These are phyloP conservation scores for Crossocerus cetratus DNA, from an alignment of 2,888 invertebrate species.

Conservation along the genomic window DNA sequence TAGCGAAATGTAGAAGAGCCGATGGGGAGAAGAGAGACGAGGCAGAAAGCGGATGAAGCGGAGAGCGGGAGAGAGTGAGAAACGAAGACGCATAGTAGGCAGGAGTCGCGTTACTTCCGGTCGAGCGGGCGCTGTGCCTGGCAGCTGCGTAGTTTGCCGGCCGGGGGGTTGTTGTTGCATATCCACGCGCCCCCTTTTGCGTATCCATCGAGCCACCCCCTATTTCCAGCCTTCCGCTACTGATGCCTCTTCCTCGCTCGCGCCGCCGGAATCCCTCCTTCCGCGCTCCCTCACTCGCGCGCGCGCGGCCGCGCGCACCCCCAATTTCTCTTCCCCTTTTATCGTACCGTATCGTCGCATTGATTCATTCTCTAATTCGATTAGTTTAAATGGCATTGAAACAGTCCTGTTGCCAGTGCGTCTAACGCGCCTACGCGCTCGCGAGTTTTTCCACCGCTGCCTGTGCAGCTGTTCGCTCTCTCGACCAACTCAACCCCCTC, in stretches of 20 bases:
- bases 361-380: conserved; percentile 79
- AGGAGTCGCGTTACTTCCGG: conserved; percentile 77
- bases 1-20: not conserved
- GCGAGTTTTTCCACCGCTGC: conserved; percentile 23
- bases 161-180: conserved; percentile 65
- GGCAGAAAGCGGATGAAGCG: conserved; percentile 32
- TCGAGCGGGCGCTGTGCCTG: conserved; percentile 76
- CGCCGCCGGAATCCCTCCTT: conserved; percentile 9
- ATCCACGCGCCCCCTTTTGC: conserved; percentile 71
- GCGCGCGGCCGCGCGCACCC: conserved; percentile 20
- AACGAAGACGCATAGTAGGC: conserved; percentile 74
- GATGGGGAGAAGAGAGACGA: conserved; percentile 7
- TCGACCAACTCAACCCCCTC: conserved; percentile 5
- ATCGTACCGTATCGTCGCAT: conserved; percentile 72
- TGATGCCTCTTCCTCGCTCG: conserved; percentile 35
- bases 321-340: conserved; percentile 56
- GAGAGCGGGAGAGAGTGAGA: conserved; percentile 44
- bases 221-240: conserved; percentile 49
- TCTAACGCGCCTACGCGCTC: conserved; percentile 50
- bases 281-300: conserved; percentile 36
- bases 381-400: conserved; percentile 81
- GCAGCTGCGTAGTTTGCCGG: conserved; percentile 76
- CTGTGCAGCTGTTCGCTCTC: conserved; percentile 62
- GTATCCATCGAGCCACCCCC: conserved; percentile 59
- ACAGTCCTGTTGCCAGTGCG: conserved; percentile 79